Percentiles rank a stretch among this genome's conserved stretches.
Evolutionary conservation across 2,888 invertebrate species (phyloP).

Genomic region (Macrostomum cliftonense): DNA sequence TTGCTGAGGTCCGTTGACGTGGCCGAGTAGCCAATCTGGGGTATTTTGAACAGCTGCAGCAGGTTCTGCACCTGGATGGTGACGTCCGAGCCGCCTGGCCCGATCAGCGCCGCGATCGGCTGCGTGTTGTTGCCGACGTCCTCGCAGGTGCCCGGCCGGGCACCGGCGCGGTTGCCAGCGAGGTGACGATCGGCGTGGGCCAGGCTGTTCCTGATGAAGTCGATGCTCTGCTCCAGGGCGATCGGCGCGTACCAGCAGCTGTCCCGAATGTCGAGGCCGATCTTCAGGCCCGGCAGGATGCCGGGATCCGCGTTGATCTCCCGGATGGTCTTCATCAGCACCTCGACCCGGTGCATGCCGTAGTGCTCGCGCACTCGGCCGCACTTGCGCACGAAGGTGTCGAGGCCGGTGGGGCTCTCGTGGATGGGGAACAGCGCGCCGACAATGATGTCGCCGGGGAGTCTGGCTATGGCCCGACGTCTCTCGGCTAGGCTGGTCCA

Average conservation of each 20-base stretch:
- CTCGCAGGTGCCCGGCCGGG: background rate
- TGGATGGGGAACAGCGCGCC: constrained; percentile 45
- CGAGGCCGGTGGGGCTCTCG: constrained; percentile 36
- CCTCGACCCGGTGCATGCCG: constrained; percentile 55
- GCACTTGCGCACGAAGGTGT: constrained; percentile 40
- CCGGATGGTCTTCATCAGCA: constrained; percentile 26
- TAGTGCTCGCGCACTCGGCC: constrained; percentile 53
- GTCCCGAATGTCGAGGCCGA: constrained; percentile 56
- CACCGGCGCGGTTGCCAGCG: constrained; percentile 1
- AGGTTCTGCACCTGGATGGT: constrained; percentile 54
- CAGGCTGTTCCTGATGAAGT: constrained; percentile 53
- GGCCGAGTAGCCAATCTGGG: constrained; percentile 57
- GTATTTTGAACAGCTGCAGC: constrained; percentile 49
- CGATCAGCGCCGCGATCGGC: constrained; percentile 50
- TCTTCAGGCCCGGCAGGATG: constrained; percentile 43
- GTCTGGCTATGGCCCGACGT: constrained; percentile 13
- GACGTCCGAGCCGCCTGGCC: constrained; percentile 54
- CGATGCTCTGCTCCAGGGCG: constrained; percentile 56
- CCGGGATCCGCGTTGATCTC: constrained; percentile 45
- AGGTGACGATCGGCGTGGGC: constrained; percentile 14
- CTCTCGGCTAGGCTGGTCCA: too few relatives aligned
- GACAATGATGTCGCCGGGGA: constrained; percentile 45
- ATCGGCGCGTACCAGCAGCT: constrained; percentile 64
- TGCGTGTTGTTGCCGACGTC: constrained; percentile 9
- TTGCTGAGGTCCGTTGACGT: constrained; percentile 56